Evolutionary conservation across 2,888 invertebrate species (phyloP), one percentile per base, ranked within the genome.

Genomic region (Tetanocera ferruginea): DNA sequence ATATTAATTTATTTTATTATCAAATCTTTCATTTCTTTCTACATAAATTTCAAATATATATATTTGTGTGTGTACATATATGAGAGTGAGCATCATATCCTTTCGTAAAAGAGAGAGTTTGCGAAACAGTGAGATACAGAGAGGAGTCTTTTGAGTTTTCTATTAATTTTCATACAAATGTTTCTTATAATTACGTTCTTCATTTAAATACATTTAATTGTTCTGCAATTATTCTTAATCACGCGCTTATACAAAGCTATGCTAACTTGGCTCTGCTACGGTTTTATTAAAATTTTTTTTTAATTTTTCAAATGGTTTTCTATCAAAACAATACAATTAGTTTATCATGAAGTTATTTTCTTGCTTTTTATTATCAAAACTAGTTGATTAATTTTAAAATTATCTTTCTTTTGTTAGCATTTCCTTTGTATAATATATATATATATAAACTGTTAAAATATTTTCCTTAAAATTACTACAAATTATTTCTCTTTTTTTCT

Each of bases 391-490:
- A 34, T 49, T 31, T 74, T 51, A 74, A 74, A 72, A 71, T 71
- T 55, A 71, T 23, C 14, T 66, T 76, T 62, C 19, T 75, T 66
- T 66, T 72, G 74, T 70, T 34, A 64, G 14, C 11, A 49, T 71
- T 52, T 71, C 69, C 55, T 34, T 34, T 76, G 43, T 78, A 66
- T 76, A 76, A 78, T 75, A 64, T 62, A 72, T 23, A 49, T 51
- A 49, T 49, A 69, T 66, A 75, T 75, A 77, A 70, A 69, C 69
- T 74, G 74, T 79, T 79, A 71, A 76, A 77, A 79, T 76, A 79
- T 78, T 80, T 76, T 64, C 67, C 77, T 80, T 79, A 79, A 79
- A 76, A 74, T 66, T 78, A 78, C 67, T 57, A 76, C 49, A 76
- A 75, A 43, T 70, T 37, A 5, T 71, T 60, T 57, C 14, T 67